Percentiles rank a stretch among this genome's conserved stretches.
phyloP scores from a whole-genome alignment of 2,797 vertebrate species.

The Gorsachius magnificus region DNA sequence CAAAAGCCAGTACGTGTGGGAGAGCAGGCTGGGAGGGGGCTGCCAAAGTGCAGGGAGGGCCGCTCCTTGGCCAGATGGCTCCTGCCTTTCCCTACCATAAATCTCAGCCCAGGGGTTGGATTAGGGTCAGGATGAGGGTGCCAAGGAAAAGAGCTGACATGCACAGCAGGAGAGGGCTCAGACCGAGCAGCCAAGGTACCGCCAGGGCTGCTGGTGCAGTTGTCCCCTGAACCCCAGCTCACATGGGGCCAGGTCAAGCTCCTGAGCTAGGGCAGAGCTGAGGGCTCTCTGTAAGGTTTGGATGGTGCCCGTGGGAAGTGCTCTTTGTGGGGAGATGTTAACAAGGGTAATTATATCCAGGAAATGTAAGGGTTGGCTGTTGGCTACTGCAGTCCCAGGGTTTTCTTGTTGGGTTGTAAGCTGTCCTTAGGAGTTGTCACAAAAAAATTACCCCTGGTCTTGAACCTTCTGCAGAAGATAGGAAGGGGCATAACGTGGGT shows the following conservation, averaged over 20 bases:
- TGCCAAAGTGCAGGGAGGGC: neutral
- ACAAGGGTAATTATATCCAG: neutral
- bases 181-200: neutral
- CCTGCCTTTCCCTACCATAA: neutral
- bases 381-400: neutral
- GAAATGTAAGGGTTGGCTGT: neutral
- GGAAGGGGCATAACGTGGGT: accelerated
- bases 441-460: neutral
- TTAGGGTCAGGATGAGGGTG: neutral
- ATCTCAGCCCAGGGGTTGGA: neutral
- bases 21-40: neutral
- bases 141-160: neutral
- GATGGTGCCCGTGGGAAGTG: neutral
- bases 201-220: neutral
- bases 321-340: neutral
- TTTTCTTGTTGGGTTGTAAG: neutral
- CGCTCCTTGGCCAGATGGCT: neutral
- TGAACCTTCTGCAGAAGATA: neutral
- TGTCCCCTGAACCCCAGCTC: neutral
- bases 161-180: neutral
- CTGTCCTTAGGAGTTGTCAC: neutral
- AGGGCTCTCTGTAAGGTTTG: neutral
- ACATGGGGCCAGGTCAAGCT: accelerated
- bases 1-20: accelerated
- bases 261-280: neutral